Conservation (phyloP, 2,113 vertebrate genomes). For the Hippolais icterina region DNA sequence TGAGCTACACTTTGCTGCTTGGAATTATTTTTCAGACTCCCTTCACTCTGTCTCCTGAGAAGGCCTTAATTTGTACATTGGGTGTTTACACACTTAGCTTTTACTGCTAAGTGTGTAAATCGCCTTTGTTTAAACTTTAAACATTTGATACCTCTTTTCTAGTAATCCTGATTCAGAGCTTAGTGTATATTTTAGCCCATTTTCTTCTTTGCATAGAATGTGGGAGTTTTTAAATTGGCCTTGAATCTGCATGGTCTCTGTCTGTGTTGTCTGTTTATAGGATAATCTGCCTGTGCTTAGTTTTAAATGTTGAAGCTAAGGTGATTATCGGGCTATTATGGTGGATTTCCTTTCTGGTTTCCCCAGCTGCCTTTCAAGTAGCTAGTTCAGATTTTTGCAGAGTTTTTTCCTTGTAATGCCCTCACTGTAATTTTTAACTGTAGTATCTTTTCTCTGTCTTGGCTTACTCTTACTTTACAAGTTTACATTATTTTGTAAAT, state of each 20-base stretch:
- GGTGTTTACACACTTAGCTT: neutral
- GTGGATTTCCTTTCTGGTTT: constrained; percentile 12
- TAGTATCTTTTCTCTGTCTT: neutral
- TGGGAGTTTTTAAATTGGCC: neutral
- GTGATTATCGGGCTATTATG: constrained; percentile 45
- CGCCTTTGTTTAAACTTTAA: neutral
- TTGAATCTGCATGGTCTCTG: neutral
- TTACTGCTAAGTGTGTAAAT: neutral
- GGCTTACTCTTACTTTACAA: neutral
- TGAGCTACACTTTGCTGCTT: neutral
- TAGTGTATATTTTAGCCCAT: neutral
- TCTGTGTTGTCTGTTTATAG: neutral
- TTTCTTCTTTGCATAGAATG: neutral
- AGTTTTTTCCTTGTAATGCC: neutral
- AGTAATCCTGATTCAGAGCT: neutral
- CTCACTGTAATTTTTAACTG: neutral
- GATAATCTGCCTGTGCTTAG: constrained; percentile 41
- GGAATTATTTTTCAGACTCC: neutral
- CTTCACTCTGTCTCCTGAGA: neutral
- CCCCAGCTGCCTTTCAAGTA: neutral
- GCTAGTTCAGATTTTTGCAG: neutral
- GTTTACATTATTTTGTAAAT: neutral
- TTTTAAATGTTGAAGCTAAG: constrained; percentile 50
- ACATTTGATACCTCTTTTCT: neutral
- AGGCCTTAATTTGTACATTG: neutral